Percentiles rank a stretch among this genome's conserved stretches.
phyloP scores from a whole-genome alignment of 1,140 invertebrate genomes.

The Diorhabda sublineata region DNA sequence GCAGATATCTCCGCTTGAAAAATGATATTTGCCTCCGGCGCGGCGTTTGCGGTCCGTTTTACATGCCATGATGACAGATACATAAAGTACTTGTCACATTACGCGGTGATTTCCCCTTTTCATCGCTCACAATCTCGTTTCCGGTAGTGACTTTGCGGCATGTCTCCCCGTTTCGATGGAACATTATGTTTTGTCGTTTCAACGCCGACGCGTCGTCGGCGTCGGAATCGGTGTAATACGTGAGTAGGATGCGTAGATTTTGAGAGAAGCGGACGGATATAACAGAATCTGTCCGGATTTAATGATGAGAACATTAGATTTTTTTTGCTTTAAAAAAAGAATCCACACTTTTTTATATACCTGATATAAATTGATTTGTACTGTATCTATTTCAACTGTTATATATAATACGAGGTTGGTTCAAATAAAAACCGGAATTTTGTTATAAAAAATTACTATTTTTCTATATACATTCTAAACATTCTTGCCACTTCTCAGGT shows the following conservation, averaged over 20 bases:
- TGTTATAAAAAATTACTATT: too few species aligned
- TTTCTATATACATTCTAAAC: too few species aligned
- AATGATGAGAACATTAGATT: too few species aligned
- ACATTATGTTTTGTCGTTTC: conserved; percentile 2
- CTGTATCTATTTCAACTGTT: too few species aligned
- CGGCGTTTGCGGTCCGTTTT: conserved; percentile 7
- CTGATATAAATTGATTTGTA: too few species aligned
- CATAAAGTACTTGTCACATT: conserved; percentile 25
- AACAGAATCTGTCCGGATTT: too few species aligned
- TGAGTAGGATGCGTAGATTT: not conserved
- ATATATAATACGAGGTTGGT: too few species aligned
- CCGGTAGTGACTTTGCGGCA: conserved; percentile 11
- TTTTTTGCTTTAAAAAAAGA: too few species aligned
- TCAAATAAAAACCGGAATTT: too few species aligned
- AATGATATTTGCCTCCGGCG: conserved; percentile 5
- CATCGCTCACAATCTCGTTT: conserved; percentile 19
- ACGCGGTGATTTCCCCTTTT: conserved; percentile 22
- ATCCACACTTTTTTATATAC: too few species aligned
- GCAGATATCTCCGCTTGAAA: conserved; percentile 12
- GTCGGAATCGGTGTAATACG: not conserved
- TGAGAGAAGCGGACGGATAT: not conserved
- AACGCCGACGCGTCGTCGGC: not conserved
- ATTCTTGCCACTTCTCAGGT: too few species aligned
- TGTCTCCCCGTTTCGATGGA: not conserved
- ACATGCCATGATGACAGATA: conserved; percentile 13